Percentiles rank a stretch among this genome's conserved stretches.
phyloP scores from a whole-genome alignment of 2,888 invertebrate genomes.

The Drosophila greeni region DNA sequence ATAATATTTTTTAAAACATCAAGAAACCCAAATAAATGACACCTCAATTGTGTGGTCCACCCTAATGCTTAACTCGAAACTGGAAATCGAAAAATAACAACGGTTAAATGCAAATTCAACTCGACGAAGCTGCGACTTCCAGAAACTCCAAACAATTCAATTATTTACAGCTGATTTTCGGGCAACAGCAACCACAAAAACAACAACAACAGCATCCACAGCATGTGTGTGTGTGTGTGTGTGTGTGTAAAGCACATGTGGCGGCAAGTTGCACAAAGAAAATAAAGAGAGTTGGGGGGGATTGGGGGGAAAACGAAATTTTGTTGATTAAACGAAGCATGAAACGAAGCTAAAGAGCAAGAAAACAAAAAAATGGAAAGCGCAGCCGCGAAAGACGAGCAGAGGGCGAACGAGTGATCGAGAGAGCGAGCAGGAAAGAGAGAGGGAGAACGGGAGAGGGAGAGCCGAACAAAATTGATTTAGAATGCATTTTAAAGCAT shows the following conservation, averaged over 20 bases:
- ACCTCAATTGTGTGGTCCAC: conserved; percentile 6
- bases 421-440: neutral
- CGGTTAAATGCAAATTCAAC: conserved; percentile 27
- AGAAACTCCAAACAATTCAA: conserved; percentile 28
- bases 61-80: neutral
- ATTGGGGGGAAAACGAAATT: conserved; percentile 14
- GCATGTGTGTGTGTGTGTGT: conserved; percentile 14
- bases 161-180: conserved; percentile 42
- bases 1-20: neutral
- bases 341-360: conserved; percentile 28
- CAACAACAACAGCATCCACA: conserved; percentile 10
- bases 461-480: conserved; percentile 68
- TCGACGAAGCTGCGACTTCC: conserved; percentile 11
- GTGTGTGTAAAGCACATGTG: conserved; percentile 23
- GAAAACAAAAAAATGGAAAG: conserved; percentile 56
- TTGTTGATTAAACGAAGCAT: conserved; percentile 37
- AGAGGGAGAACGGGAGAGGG: conserved; percentile 3
- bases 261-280: conserved; percentile 28
- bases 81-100: conserved; percentile 17
- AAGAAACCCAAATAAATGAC: neutral
- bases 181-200: conserved; percentile 12
- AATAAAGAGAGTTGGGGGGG: neutral
- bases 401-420: neutral
- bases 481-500: conserved; percentile 72
- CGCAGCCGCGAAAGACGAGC: conserved; percentile 39